phyloP scores from a whole-genome alignment of 2,888 invertebrate species.

The Romanomermis culicivorax region DNA sequence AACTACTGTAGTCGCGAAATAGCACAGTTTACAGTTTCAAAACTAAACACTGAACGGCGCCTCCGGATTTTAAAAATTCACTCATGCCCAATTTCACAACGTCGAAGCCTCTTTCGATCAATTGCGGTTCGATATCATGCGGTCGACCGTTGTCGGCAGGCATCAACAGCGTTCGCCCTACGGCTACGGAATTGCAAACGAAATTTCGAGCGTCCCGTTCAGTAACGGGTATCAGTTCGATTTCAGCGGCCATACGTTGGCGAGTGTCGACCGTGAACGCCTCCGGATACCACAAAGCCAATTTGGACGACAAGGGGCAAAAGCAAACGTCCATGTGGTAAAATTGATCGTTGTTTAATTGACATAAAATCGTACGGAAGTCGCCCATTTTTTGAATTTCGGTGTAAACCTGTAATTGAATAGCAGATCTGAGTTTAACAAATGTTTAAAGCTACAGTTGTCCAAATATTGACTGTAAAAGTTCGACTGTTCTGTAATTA shows the following conservation, averaged over 20 bases:
- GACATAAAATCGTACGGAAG: constrained; percentile 8
- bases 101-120: constrained; percentile 19
- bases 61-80: constrained; percentile 28
- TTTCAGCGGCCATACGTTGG: not conserved
- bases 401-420: constrained; percentile 18
- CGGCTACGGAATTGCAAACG: constrained; percentile 9
- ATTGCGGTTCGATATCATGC: constrained; percentile 14
- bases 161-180: constrained; percentile 18
- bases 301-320: not conserved
- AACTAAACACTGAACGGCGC: constrained; percentile 27
- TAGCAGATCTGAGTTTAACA: not conserved
- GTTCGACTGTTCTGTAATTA: no score
- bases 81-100: constrained; percentile 24
- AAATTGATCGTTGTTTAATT: constrained; percentile 5
- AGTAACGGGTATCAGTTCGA: constrained; percentile 7
- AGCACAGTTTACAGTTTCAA: constrained; percentile 23
- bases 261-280: constrained; percentile 7
- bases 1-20: no score
- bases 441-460: no score
- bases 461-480: no score
- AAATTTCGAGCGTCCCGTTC: constrained; percentile 8
- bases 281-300: constrained; percentile 8
- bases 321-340: constrained; percentile 11
- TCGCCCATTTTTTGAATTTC: constrained; percentile 13
- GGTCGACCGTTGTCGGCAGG: constrained; percentile 22